Conservation (phyloP, 2,113 vertebrate species). For the Hemiscyllium ocellatum region DNA sequence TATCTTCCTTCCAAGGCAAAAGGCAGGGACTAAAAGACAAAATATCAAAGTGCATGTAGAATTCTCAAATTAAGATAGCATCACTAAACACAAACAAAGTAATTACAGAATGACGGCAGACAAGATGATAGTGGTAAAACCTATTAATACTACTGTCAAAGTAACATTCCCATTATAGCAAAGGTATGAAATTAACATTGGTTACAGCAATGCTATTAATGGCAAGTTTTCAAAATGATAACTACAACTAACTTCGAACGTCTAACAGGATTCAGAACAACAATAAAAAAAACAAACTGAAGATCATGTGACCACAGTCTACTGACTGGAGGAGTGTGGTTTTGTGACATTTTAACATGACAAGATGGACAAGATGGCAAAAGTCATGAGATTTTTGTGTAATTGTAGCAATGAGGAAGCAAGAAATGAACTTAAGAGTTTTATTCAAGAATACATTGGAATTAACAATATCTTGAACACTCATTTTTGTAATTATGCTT, state of each 20-base stretch:
- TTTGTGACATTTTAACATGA: conserved; percentile 9
- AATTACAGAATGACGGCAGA: background rate
- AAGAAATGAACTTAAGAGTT: conserved; percentile 20
- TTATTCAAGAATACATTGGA: background rate
- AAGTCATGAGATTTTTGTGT: background rate
- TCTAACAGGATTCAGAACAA: background rate
- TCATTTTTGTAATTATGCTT: background rate
- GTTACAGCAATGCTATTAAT: background rate
- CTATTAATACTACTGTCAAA: background rate
- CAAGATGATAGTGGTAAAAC: background rate
- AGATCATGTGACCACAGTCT: background rate
- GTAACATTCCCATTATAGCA: background rate
- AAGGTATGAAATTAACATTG: background rate
- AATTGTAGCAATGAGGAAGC: conserved; percentile 28
- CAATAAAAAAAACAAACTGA: background rate
- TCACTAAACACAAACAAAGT: background rate
- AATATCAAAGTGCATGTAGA: background rate
- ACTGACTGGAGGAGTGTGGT: background rate
- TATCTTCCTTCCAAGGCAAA: background rate
- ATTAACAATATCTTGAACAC: background rate
- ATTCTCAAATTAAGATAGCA: conserved; percentile 1
- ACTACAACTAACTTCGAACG: background rate
- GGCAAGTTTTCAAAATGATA: background rate
- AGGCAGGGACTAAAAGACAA: background rate
- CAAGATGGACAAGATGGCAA: conserved; percentile 21